phyloP scores from a whole-genome alignment of 2,797 vertebrate genomes.

The Alfaro cultratus region DNA sequence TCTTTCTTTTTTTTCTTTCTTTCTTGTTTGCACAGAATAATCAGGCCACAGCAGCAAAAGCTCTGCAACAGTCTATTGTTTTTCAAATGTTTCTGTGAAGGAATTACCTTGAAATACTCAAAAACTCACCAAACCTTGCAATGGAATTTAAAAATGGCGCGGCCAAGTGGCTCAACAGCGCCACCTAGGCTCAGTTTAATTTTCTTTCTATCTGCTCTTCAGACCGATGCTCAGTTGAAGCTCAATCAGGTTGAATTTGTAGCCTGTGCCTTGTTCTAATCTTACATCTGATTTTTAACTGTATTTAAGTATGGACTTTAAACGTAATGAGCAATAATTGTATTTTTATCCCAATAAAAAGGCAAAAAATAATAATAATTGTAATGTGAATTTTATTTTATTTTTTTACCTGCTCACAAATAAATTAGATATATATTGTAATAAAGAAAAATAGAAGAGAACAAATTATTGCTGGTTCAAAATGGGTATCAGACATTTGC shows the following conservation, averaged over 20 bases:
- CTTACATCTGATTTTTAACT: not conserved
- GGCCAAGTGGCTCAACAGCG: not conserved
- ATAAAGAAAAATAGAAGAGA: not conserved
- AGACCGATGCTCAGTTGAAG: not conserved
- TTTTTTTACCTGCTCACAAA: not conserved
- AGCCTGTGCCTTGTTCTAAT: not conserved
- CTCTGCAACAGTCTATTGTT: not conserved
- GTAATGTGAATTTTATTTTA: not conserved
- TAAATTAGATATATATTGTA: not conserved
- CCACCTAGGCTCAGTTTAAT: no score
- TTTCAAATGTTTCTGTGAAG: not conserved
- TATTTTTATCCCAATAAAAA: not conserved
- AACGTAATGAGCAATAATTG: not conserved
- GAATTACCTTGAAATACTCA: not conserved
- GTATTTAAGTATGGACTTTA: not conserved
- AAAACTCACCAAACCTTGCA: not conserved
- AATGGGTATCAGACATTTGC: not conserved
- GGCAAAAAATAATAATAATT: not conserved
- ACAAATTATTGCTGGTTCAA: not conserved
- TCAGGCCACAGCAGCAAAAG: not conserved
- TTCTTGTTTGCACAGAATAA: not conserved
- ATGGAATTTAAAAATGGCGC: not conserved
- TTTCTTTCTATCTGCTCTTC: not conserved
- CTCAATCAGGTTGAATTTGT: not conserved
- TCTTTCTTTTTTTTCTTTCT: not conserved